Evolutionary conservation across 2,797 vertebrate genomes (phyloP), one percentile per base, ranked within the genome.

Genomic region (Myotis pilosus): DNA sequence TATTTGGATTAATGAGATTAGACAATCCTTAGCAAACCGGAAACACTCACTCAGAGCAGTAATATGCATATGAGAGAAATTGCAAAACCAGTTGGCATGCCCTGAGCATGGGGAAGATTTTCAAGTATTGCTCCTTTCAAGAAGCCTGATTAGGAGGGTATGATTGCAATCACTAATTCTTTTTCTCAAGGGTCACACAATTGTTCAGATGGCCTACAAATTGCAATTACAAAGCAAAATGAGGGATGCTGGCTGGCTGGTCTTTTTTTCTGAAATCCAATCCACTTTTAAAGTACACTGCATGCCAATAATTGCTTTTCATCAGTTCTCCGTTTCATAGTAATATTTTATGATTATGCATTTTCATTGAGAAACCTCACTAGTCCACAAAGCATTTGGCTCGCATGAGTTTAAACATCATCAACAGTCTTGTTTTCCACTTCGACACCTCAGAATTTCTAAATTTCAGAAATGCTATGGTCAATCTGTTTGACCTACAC

Each of bases 121-220:
- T 98, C 97, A 97, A 97, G 97, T 97, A 96, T 41, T 84, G 92
- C 95, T 98, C 81, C 95, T 66, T 94, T 95, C 80, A 97, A 96
- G 97, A 96, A 3, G 75, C 96, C 96, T 98, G 98, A 98, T 98
- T 98, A 98, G 97, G 94, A 95, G 95, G 36, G 96, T 97, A 94
- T 98, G 97, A 98, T 98, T 98, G 98, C 97, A 98, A 98, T 98
- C 97, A 98, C 97, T 98, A 98, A 98, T 97, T 98, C 86, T 97
- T 94, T 97, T 97, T 96, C 96, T 98, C 97, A 91, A 97, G 96
- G 97, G 97, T 97, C 97, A 97, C 94, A 90, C 33, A 66, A 96
- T 96, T 97, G 96, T 98, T 98, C 94, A 96, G 95, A 98, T 94
- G 92, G 96, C 95, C 97, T 96, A 89, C 92, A 97, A 97, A 97